Evolutionary conservation across 1,140 invertebrate species (phyloP).

Genomic region (Spodoptera frugiperda): DNA sequence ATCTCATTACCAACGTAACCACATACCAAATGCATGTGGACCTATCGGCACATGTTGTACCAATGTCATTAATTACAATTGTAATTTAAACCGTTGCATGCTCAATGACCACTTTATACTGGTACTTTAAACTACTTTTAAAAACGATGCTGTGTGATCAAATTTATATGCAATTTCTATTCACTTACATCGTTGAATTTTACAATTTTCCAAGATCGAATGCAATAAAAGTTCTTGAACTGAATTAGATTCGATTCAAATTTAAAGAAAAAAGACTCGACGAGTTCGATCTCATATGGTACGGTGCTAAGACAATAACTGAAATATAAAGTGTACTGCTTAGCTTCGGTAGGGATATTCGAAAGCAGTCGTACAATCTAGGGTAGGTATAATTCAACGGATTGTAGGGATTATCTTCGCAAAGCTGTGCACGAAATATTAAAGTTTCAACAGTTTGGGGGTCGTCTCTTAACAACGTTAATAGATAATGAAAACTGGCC

Average conservation of each 20-base stretch:
- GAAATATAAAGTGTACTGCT: constrained; percentile 40
- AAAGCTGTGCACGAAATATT: constrained; percentile 51
- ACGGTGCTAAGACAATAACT: constrained; percentile 26
- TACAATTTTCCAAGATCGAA: neutral
- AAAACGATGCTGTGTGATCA: too few species aligned
- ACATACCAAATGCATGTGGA: constrained; percentile 55
- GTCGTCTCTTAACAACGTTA: constrained; percentile 46
- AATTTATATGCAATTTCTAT: too few species aligned
- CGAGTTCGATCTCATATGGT: constrained; percentile 8
- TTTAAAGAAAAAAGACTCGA: constrained; percentile 7
- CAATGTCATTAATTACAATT: constrained; percentile 1
- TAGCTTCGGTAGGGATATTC: constrained; percentile 36
- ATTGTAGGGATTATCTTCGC: constrained; percentile 46
- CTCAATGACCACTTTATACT: neutral
- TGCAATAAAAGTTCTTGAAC: constrained; percentile 14
- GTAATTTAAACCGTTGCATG: neutral
- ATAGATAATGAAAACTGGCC: constrained; percentile 44
- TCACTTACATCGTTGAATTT: neutral
- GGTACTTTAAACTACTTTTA: too few species aligned
- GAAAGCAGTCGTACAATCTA: constrained; percentile 14
- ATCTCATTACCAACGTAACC: constrained; percentile 64
- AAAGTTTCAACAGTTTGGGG: constrained; percentile 38
- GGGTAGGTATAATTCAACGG: constrained; percentile 20
- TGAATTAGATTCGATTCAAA: constrained; percentile 35
- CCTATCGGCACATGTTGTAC: constrained; percentile 13